A percentile compares a stretch with the other conserved stretches of the same genome.
Conservation (phyloP, 2,888 invertebrate species). For the Dioctria rufipes region DNA sequence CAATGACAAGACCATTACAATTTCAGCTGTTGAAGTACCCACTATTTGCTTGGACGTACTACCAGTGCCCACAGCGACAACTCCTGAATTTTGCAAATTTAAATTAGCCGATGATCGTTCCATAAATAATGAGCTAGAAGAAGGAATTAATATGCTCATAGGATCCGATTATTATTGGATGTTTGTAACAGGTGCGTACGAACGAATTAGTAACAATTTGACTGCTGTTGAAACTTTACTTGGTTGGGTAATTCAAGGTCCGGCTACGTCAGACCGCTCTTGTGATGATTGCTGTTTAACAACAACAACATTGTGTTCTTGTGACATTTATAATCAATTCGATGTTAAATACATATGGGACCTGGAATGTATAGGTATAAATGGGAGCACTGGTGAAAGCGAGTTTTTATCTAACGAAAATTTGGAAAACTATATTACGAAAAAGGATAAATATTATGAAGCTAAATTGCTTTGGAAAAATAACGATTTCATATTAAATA, state of each 20-base stretch:
- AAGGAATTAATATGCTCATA: slow-evolving; percentile 21
- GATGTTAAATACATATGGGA: too few relatives aligned
- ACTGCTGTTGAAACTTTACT: slow-evolving; percentile 23
- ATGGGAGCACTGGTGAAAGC: too few relatives aligned
- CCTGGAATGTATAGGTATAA: too few relatives aligned
- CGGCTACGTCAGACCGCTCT: neutral
- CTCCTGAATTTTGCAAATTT: neutral
- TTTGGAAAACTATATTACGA: too few relatives aligned
- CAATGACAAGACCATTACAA: neutral
- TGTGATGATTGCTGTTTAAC: neutral
- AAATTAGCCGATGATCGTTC: neutral
- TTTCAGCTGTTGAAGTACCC: slow-evolving; percentile 16
- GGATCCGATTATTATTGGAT: slow-evolving; percentile 31
- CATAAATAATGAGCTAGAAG: neutral
- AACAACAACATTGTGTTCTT: neutral
- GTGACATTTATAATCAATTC: neutral
- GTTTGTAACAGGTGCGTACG: neutral
- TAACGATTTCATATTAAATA: too few relatives aligned
- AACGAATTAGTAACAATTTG: slow-evolving; percentile 15
- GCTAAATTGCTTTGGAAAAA: too few relatives aligned
- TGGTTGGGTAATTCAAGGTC: slow-evolving; percentile 34
- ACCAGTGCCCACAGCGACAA: neutral
- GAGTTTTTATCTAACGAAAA: too few relatives aligned
- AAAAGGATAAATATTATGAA: too few relatives aligned
- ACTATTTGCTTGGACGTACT: slow-evolving; percentile 32